These are phyloP conservation scores for Idaea straminata DNA, from an alignment of 2,888 invertebrate genomes.

Conservation along the genomic window DNA sequence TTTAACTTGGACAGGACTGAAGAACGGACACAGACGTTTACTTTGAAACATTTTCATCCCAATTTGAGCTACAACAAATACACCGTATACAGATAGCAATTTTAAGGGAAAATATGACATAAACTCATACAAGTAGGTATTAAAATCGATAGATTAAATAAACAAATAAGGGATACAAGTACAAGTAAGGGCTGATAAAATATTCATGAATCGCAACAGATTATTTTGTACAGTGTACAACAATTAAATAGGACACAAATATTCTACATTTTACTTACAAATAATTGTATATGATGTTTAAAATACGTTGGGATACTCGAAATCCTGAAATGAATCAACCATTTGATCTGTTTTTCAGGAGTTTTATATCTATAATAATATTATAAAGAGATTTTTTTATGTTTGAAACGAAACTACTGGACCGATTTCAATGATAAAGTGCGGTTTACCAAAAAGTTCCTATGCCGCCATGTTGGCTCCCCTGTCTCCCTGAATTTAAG, in stretches of 20 bases:
- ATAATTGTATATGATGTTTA: conserved; percentile 49
- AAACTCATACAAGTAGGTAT: neutral
- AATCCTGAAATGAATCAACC: conserved; percentile 69
- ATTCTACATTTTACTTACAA: conserved; percentile 63
- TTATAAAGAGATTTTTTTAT: too few species aligned
- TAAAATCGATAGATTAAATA: neutral
- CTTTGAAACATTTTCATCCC: too few species aligned
- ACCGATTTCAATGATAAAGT: too few species aligned
- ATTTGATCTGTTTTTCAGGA: conserved; percentile 65
- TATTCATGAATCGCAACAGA: conserved; percentile 13
- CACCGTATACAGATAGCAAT: too few species aligned
- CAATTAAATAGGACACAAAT: conserved; percentile 27
- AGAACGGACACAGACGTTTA: too few species aligned
- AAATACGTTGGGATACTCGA: conserved; percentile 77
- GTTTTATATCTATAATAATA: neutral
- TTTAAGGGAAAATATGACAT: neutral
- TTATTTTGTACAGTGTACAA: conserved; percentile 17
- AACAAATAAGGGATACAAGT: neutral
- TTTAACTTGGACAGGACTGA: too few species aligned
- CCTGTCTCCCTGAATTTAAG: too few species aligned
- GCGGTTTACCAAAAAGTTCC: too few species aligned
- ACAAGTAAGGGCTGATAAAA: neutral
- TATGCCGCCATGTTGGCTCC: too few species aligned
- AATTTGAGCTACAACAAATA: too few species aligned
- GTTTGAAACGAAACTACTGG: too few species aligned